phyloP scores from a whole-genome alignment of 2,797 vertebrate genomes.

The Clamator glandarius region DNA sequence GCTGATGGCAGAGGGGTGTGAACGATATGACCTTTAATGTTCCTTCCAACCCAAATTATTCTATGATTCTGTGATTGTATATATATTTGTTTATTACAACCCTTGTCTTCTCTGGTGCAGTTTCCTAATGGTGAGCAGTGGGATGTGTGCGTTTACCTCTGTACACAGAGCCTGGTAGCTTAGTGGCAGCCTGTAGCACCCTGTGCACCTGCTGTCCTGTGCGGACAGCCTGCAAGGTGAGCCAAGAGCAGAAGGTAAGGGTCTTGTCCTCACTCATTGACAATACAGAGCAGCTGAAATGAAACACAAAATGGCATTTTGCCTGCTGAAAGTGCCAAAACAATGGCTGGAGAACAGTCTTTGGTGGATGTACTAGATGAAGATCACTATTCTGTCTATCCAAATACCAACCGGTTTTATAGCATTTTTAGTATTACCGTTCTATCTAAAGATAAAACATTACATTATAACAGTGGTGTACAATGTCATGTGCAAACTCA shows the following conservation, averaged over 20 bases:
- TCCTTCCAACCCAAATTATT: no score
- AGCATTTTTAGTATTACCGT: not conserved
- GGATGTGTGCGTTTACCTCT: rapidly evolving
- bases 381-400: not conserved
- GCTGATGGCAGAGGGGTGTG: no score
- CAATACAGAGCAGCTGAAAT: not conserved
- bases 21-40: no score
- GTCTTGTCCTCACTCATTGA: not conserved
- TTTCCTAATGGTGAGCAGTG: not conserved
- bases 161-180: not conserved
- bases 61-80: no score
- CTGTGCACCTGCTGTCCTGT: not conserved
- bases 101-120: not conserved
- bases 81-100: not conserved
- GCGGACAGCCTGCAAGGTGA: not conserved
- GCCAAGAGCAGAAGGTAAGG: not conserved
- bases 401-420: not conserved
- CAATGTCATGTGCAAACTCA: not conserved
- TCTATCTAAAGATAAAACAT: not conserved
- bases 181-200: not conserved
- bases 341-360: not conserved
- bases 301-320: not conserved
- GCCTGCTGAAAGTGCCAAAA: not conserved
- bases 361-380: not conserved
- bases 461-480: no score